phyloP scores from a whole-genome alignment of 2,797 vertebrate genomes.

The Rhinogobio ventralis region DNA sequence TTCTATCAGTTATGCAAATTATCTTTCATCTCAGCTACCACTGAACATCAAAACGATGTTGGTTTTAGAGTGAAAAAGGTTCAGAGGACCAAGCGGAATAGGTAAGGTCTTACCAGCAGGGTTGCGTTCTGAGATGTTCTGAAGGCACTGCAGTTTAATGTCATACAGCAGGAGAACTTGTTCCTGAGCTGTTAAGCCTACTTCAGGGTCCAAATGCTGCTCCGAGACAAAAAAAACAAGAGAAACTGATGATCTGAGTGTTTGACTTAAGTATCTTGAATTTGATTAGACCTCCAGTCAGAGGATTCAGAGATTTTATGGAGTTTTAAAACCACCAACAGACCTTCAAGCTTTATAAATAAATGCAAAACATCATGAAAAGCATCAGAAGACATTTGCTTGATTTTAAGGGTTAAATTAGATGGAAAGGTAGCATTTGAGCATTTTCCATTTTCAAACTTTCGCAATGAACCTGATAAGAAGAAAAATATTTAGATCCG shows the following conservation, averaged over 20 bases:
- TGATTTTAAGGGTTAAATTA: neutral
- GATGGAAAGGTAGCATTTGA: neutral
- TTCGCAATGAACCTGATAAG: neutral
- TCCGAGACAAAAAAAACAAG: slow-evolving; percentile 51
- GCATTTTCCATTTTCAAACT: neutral
- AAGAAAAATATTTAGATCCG: neutral
- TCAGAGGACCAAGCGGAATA: neutral
- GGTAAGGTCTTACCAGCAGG: slow-evolving; percentile 71
- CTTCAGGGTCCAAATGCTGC: slow-evolving; percentile 82
- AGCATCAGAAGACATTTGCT: neutral
- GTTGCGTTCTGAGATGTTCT: slow-evolving; percentile 82
- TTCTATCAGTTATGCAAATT: neutral
- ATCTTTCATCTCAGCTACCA: neutral
- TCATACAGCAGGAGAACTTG: slow-evolving; percentile 87
- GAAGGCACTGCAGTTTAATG: slow-evolving; percentile 84
- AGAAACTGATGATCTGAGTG: neutral
- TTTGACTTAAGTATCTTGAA: slow-evolving; percentile 30
- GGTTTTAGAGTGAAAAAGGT: neutral
- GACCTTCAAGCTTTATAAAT: neutral
- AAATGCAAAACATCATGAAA: neutral
- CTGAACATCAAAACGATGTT: neutral
- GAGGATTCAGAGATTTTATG: neutral
- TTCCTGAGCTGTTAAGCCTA: slow-evolving; percentile 83
- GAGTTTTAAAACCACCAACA: neutral
- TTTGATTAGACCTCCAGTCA: neutral